These are phyloP conservation scores for Rhagonycha lutea DNA, from an alignment of 2,888 invertebrate species.

Conservation along the genomic window DNA sequence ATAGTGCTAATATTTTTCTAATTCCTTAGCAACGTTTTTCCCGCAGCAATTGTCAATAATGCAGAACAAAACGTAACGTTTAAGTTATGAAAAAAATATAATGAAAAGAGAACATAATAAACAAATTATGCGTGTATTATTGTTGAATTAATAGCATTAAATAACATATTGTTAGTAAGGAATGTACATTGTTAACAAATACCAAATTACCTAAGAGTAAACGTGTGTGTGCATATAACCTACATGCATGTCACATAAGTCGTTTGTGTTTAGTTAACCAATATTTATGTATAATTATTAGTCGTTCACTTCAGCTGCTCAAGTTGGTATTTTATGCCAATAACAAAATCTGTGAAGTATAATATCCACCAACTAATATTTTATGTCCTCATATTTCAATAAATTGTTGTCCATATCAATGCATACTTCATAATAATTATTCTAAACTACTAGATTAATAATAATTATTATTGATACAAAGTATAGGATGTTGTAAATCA, in stretches of 20 bases:
- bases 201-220: constrained; percentile 7
- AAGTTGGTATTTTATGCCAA: constrained; percentile 8
- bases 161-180: constrained; percentile 18
- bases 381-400: constrained; percentile 6
- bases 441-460: neutral
- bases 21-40: neutral
- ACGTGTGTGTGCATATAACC: constrained; percentile 16
- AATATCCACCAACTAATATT: constrained; percentile 10
- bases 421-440: neutral
- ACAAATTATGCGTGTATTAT: constrained; percentile 14
- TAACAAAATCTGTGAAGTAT: constrained; percentile 2
- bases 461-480: neutral
- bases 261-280: constrained; percentile 16
- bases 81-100: neutral
- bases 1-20: too few species aligned
- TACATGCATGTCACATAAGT: constrained; percentile 16
- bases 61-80: neutral
- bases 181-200: constrained; percentile 17
- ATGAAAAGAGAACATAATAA: neutral
- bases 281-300: constrained; percentile 22
- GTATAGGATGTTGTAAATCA: neutral
- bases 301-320: constrained; percentile 7
- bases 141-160: constrained; percentile 12
- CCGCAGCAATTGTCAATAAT: neutral
- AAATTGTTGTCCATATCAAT: constrained; percentile 1